These are phyloP conservation scores for Melozone crissalis DNA, from an alignment of 2,113 vertebrate species.

Conservation along the genomic window DNA sequence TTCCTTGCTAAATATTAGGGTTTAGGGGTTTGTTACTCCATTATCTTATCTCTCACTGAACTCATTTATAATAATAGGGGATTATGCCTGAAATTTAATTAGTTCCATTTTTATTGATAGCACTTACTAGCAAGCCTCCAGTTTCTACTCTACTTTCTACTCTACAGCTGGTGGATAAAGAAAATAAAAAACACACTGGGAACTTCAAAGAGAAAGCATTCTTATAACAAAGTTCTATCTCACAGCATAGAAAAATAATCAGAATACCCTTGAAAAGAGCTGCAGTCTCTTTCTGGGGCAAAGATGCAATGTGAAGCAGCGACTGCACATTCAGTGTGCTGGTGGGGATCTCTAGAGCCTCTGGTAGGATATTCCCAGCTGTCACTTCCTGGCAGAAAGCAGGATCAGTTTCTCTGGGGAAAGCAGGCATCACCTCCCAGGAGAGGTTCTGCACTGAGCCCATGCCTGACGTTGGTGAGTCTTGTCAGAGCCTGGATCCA, in stretches of 20 bases:
- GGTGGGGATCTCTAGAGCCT: background rate
- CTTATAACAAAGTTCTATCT: background rate
- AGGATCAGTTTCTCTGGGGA: background rate
- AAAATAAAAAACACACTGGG: background rate
- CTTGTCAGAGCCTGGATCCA: background rate
- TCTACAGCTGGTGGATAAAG: background rate
- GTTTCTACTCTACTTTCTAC: no score
- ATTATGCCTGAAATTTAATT: slow-evolving; percentile 51
- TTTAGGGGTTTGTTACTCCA: slow-evolving; percentile 20
- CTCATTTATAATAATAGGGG: background rate
- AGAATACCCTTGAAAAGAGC: background rate
- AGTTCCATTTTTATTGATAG: slow-evolving; percentile 46
- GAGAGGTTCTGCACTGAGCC: background rate
- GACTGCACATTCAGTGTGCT: background rate
- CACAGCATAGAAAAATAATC: background rate
- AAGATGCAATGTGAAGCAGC: background rate
- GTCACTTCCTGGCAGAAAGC: background rate
- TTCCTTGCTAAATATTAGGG: background rate
- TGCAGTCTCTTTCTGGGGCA: background rate
- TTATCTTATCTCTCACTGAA: slow-evolving; percentile 22
- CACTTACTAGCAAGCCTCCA: background rate
- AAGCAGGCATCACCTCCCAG: background rate
- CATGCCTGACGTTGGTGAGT: background rate
- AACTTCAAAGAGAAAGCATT: background rate
- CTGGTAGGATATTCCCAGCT: background rate